Conservation (phyloP, 2,113 vertebrate species). For the Chrysemys picta region DNA sequence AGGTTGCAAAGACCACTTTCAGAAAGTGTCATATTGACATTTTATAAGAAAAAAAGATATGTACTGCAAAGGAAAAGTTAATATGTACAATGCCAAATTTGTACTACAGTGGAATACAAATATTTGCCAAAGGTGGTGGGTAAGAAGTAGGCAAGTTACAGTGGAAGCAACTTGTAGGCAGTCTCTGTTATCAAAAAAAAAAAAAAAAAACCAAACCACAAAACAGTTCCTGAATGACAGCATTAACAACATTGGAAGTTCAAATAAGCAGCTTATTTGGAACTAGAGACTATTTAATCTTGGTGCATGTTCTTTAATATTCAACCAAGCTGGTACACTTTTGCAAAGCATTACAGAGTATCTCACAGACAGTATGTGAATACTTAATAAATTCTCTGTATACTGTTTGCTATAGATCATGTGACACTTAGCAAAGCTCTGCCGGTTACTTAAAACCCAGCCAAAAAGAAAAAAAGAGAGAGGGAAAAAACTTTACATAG, state of each 20-base stretch:
- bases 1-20: background rate
- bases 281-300: background rate
- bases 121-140: slow-evolving; percentile 36
- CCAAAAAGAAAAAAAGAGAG: background rate
- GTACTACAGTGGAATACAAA: slow-evolving; percentile 24
- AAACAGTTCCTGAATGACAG: background rate
- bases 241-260: background rate
- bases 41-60: background rate
- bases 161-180: background rate
- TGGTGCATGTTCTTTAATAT: background rate
- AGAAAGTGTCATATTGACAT: background rate
- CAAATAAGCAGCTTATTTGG: background rate
- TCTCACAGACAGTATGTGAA: background rate
- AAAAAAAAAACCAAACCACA: background rate
- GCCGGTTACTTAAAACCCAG: slow-evolving; percentile 35
- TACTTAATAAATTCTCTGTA: slow-evolving; percentile 32
- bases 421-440: slow-evolving; percentile 30
- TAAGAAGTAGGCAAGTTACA: background rate
- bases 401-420: slow-evolving; percentile 49
- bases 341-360: slow-evolving; percentile 11
- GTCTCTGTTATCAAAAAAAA: background rate
- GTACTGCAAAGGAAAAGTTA: background rate
- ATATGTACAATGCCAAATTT: slow-evolving; percentile 20
- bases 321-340: background rate
- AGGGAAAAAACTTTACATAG: background rate